These are phyloP conservation scores for Merops nubicus DNA, from an alignment of 2,113 vertebrate species.

Conservation along the genomic window DNA sequence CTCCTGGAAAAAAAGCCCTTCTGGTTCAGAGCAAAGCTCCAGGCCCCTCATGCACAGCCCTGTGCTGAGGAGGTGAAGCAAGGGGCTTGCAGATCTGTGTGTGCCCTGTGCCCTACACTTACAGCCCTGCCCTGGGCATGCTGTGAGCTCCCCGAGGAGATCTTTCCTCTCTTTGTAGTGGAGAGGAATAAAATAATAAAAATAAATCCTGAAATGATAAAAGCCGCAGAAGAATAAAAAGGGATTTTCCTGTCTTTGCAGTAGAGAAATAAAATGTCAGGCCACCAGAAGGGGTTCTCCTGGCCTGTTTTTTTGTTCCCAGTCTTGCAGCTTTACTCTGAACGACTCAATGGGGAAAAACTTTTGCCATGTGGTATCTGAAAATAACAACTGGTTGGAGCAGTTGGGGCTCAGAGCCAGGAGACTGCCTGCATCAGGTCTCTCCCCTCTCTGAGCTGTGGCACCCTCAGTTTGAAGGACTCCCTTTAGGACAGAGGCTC, in stretches of 20 bases:
- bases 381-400: neutral
- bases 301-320: neutral
- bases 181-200: neutral
- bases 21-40: neutral
- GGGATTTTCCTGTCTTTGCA: neutral
- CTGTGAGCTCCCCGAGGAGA: neutral
- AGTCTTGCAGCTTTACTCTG: neutral
- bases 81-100: neutral
- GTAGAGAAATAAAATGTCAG: neutral
- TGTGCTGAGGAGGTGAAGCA: rapidly evolving
- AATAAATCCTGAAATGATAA: neutral
- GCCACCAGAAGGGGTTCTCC: neutral
- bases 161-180: neutral
- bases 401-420: neutral
- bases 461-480: neutral
- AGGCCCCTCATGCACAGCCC: neutral
- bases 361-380: neutral
- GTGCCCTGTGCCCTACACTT: neutral
- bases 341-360: neutral
- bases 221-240: neutral
- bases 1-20: neutral
- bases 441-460: neutral
- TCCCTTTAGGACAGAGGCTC: neutral
- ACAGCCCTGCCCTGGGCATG: neutral
- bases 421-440: neutral